Conservation (phyloP, 2,113 vertebrate species). For the Coptodon bakossiorum region DNA sequence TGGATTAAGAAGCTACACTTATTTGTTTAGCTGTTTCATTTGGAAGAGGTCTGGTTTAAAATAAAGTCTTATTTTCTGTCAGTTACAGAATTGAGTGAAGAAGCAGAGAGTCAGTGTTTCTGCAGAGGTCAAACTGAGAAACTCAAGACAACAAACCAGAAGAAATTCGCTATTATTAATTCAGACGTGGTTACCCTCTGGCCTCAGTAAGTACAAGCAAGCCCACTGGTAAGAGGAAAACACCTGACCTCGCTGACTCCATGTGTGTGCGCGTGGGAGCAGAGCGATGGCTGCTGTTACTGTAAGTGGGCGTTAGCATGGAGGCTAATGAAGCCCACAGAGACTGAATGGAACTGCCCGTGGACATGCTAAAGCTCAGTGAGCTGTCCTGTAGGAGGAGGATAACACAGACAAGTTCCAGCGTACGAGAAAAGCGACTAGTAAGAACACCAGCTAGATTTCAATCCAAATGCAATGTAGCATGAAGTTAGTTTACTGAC, state of each 20-base stretch:
- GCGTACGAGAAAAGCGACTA: not conserved
- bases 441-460: not conserved
- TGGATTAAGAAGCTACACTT: not conserved
- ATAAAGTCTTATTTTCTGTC: not conserved
- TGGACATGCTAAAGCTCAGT: constrained; percentile 33
- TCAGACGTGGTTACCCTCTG: not conserved
- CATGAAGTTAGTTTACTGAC: not conserved
- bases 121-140: not conserved
- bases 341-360: constrained; percentile 33
- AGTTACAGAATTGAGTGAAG: not conserved
- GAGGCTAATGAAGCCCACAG: constrained; percentile 59
- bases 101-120: not conserved
- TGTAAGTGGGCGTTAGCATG: constrained; percentile 42
- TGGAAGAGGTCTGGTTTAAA: not conserved
- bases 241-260: constrained; percentile 4
- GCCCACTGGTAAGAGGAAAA: not conserved
- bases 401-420: not conserved
- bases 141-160: not conserved
- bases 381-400: constrained; percentile 33
- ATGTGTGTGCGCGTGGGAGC: not conserved
- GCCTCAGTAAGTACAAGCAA: not conserved
- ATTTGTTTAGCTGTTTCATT: not conserved
- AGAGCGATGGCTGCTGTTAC: not conserved
- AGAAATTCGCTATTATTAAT: not conserved
- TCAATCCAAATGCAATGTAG: not conserved